Base-by-base conservation (phyloP, 2,797 vertebrate species). In the Epinephelus malabaricus region DNA sequence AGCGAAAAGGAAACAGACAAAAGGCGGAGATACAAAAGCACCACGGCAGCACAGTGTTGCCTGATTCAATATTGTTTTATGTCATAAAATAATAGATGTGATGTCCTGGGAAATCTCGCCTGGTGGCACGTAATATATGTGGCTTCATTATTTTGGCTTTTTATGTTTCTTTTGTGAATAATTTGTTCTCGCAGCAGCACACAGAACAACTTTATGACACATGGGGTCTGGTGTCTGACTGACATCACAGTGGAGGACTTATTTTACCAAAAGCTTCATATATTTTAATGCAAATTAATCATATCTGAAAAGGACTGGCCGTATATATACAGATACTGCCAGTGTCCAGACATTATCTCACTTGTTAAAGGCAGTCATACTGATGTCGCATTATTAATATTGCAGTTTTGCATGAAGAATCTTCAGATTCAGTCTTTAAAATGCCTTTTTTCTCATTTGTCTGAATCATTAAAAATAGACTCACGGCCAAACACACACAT, bases 121-220 rank as follows among this genome's bases (percentile, higher is more conserved):
- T n/a, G 1, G 62, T 58, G 56, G 23, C 1, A 2, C 17, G 21
- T 46, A 45, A n/a, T 61, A 46, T 21, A 34, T 18, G 27, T 13
- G 53, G 49, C n/a, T 59, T 85, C 9, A 50, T 83, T 73, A 34
- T 34, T 65, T 55, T 4, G 13, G 1, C 27, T 64, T 46, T 81
- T 53, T 17, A 58, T 66, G 4, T 77, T 75, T 43, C 17, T 58
- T 43, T 82, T 30, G 58, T 65, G 54, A 69, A 45, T 6, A 21
- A 19, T 67, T 56, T 40, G 19, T 38, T 61, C 47, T 10, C 23
- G 4, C 19, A 0, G 21, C 73, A 68, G 51, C 61, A 18, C 23
- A 12, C 46, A 38, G 18, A 46, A 23, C 43, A 69, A 43, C 50
- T 73, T 81, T 3, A 74, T 19, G 51, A 64, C 1, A 3, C 51